phyloP scores from a whole-genome alignment of 2,113 vertebrate species.

The Stercorarius parasiticus region DNA sequence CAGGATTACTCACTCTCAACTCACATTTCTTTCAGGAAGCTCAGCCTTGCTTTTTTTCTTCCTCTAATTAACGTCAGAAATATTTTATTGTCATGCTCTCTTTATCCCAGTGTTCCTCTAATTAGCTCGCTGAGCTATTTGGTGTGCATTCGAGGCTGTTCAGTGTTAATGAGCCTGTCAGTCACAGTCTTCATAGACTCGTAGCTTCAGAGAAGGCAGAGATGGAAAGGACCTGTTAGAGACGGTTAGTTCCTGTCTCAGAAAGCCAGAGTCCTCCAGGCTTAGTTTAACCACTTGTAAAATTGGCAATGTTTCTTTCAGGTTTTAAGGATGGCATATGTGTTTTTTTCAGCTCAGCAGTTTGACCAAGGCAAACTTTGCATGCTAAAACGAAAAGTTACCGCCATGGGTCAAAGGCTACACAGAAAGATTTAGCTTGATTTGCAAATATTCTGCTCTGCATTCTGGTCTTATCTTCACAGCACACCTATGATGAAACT shows the following conservation, averaged over 20 bases:
- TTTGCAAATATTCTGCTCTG: not conserved
- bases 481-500: not conserved
- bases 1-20: not conserved
- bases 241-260: not conserved
- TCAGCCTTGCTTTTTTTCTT: constrained; percentile 1
- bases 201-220: not conserved
- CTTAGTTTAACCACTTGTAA: constrained; percentile 12
- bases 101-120: constrained; percentile 21
- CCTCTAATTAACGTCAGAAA: constrained; percentile 33
- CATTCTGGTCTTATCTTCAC: not conserved
- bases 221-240: not conserved
- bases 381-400: not conserved
- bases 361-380: not conserved
- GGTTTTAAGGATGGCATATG: not conserved
- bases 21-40: not conserved
- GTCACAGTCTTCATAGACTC: constrained; percentile 38
- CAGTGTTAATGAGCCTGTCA: constrained; percentile 51
- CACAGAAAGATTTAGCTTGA: not conserved
- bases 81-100: constrained; percentile 26
- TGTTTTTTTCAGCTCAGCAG: not conserved
- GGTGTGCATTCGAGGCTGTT: not conserved
- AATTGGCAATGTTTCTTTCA: not conserved
- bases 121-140: not conserved
- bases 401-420: not conserved
- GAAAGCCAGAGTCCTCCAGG: not conserved